phyloP scores from a whole-genome alignment of 2,888 invertebrate species.

The Liopterus haemorrhoidalis region DNA sequence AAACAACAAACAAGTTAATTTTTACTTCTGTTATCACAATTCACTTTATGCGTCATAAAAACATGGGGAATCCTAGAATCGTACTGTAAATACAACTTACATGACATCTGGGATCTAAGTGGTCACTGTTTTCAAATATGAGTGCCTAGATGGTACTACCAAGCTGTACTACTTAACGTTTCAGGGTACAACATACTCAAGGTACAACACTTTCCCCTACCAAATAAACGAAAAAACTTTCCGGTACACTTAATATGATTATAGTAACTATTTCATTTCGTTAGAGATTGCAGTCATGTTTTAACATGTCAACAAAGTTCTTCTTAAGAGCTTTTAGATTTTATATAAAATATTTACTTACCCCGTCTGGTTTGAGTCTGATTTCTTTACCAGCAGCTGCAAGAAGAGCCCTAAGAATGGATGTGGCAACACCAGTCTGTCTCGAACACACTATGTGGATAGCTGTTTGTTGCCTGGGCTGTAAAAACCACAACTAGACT shows the following conservation, averaged over 20 bases:
- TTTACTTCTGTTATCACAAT: no score
- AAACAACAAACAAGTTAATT: no score
- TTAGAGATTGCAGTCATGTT: background rate
- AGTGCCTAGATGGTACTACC: no score
- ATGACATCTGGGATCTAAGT: no score
- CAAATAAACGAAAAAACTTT: conserved; percentile 5
- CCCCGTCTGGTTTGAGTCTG: conserved; percentile 79
- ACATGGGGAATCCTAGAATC: no score
- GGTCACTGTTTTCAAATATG: no score
- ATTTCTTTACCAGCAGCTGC: conserved; percentile 87
- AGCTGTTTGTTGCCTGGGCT: conserved; percentile 91
- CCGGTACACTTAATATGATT: background rate
- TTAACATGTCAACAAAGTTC: conserved; percentile 11
- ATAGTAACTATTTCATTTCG: background rate
- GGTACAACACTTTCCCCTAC: background rate
- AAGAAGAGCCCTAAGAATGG: conserved; percentile 81
- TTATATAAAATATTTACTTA: conserved; percentile 49
- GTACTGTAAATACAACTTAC: no score
- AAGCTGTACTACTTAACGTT: background rate
- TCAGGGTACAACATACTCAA: background rate
- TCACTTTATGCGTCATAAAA: no score
- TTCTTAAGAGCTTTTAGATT: background rate
- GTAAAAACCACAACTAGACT: conserved; percentile 34
- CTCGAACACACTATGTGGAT: conserved; percentile 92
- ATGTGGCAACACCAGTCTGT: conserved; percentile 86